phyloP scores from a whole-genome alignment of 1,140 invertebrate genomes.

The Brachionus angularis region DNA sequence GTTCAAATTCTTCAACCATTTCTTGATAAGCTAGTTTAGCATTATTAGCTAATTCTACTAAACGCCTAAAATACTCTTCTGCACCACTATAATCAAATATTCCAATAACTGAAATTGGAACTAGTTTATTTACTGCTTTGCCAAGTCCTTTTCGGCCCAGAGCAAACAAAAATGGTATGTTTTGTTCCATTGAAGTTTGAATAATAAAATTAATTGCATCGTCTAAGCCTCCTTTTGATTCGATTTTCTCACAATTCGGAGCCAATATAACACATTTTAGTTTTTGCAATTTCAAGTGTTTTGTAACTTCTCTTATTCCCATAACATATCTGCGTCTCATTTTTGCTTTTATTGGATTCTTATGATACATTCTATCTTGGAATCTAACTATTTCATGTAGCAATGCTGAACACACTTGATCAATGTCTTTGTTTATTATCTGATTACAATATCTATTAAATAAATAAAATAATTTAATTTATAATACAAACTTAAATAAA shows the following conservation, averaged over 20 bases:
- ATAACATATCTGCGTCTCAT: conserved; percentile 62
- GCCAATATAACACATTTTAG: conserved; percentile 64
- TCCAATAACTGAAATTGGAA: conserved; percentile 62
- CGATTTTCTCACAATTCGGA: conserved; percentile 61
- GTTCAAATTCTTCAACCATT: conserved; percentile 35
- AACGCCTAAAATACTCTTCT: conserved; percentile 52
- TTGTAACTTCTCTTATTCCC: conserved; percentile 63
- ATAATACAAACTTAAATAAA: too few relatives aligned
- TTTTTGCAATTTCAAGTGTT: conserved; percentile 62
- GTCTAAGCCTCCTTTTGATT: conserved; percentile 59
- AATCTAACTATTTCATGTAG: conserved; percentile 63
- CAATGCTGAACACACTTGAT: conserved; percentile 54
- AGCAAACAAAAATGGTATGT: conserved; percentile 62
- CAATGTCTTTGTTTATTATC: conserved; percentile 58
- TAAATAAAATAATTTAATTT: too few relatives aligned
- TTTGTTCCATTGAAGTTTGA: conserved; percentile 57
- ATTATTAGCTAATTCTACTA: conserved; percentile 19
- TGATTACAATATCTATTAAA: conserved; percentile 60
- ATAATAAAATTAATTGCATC: conserved; percentile 59
- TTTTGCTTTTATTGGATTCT: conserved; percentile 63
- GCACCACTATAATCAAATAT: conserved; percentile 63
- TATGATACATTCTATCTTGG: conserved; percentile 63
- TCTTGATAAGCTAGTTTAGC: conserved; percentile 27
- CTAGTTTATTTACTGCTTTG: conserved; percentile 60
- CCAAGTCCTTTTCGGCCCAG: conserved; percentile 61